phyloP scores from a whole-genome alignment of 2,113 vertebrate genomes.

The Dinomys branickii region DNA sequence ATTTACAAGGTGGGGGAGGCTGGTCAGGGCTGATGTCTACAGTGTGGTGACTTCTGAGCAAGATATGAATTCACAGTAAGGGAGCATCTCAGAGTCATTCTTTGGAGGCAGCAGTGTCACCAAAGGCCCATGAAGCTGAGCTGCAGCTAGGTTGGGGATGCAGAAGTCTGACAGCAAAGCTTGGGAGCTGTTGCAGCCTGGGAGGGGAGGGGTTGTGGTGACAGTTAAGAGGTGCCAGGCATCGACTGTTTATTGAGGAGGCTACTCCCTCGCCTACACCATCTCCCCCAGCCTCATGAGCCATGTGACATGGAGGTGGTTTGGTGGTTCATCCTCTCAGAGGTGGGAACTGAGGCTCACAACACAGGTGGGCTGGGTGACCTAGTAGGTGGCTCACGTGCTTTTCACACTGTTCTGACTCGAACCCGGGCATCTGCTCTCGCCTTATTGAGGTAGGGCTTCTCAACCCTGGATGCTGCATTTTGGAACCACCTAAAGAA shows the following conservation, averaged over 20 bases:
- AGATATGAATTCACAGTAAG: too few species aligned
- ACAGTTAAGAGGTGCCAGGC: neutral
- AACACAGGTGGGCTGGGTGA: accelerated
- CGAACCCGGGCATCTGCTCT: neutral
- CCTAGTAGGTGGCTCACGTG: neutral
- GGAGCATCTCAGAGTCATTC: too few species aligned
- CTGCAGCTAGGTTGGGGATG: neutral
- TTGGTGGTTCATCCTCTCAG: neutral
- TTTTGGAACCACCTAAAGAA: neutral
- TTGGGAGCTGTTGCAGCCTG: neutral
- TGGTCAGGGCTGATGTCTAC: neutral
- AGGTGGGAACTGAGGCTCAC: neutral
- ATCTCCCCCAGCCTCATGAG: neutral
- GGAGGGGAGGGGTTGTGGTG: neutral
- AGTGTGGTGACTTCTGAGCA: neutral
- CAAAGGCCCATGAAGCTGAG: neutral
- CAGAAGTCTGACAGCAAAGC: neutral
- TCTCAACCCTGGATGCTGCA: neutral
- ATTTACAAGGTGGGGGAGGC: neutral
- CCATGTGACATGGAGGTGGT: neutral
- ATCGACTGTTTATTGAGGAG: too few species aligned
- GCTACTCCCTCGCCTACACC: neutral
- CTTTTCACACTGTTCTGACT: neutral
- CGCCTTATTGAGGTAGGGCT: neutral
- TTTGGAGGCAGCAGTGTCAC: neutral